Conservation (phyloP, 2,797 vertebrate genomes). For the Anabas testudineus region DNA sequence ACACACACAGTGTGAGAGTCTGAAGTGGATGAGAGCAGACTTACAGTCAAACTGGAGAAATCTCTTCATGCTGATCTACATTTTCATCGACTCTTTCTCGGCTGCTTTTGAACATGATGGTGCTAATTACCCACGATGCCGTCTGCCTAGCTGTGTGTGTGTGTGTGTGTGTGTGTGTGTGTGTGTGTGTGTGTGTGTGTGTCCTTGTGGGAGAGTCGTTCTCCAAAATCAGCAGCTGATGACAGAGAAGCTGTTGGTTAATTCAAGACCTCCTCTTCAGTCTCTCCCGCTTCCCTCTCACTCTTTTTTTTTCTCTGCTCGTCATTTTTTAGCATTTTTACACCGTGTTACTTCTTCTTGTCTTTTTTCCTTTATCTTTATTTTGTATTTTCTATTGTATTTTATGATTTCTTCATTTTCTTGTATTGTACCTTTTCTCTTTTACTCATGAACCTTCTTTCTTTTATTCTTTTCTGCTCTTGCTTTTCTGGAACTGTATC, state of each 20-base stretch:
- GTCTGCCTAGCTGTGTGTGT: slow-evolving; percentile 11
- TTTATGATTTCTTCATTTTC: no score
- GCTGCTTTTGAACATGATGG: slow-evolving; percentile 51
- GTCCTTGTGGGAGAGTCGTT: slow-evolving; percentile 27
- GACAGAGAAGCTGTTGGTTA: slow-evolving; percentile 54
- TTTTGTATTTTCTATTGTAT: not conserved
- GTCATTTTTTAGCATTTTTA: not conserved
- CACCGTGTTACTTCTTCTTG: not conserved
- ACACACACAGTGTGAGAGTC: not conserved
- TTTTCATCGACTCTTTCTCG: slow-evolving; percentile 27
- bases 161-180: slow-evolving; percentile 21
- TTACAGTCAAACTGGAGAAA: slow-evolving; percentile 38
- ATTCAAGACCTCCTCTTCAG: slow-evolving; percentile 45
- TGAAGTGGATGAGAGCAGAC: slow-evolving; percentile 24
- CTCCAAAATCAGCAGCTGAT: slow-evolving; percentile 63
- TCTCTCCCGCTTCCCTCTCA: not conserved
- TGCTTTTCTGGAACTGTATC: no score
- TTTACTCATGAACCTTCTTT: not conserved
- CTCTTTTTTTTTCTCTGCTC: not conserved
- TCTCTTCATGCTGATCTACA: slow-evolving; percentile 48
- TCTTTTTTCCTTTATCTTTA: not conserved
- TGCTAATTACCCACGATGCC: slow-evolving; percentile 66
- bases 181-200: slow-evolving; percentile 28
- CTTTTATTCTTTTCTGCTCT: not conserved
- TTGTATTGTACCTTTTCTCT: no score